Evolutionary conservation across 2,888 invertebrate genomes (phyloP), one percentile per base, ranked within the genome.

Genomic region (Dorcus hopei): DNA sequence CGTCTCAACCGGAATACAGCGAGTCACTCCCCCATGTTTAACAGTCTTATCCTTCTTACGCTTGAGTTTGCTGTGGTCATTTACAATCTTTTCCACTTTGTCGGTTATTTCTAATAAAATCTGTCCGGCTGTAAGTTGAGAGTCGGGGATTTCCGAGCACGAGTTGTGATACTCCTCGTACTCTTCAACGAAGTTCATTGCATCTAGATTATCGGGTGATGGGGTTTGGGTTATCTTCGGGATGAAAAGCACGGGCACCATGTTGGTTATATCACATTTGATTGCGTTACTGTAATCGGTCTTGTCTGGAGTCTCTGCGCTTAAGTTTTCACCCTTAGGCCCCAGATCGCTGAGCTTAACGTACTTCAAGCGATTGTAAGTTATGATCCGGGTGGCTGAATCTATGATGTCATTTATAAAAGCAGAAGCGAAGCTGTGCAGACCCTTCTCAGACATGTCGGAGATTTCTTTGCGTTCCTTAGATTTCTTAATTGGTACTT

Each of bases 101-200:
- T 66, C 62, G 4, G 67, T 66, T 16, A 68, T 68, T 23, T 63
- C 59, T n/a, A 63, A 62, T 40, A 71, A 52, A 49, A 70, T 70
- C n/a, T 62, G 63, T 8, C 67, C 70, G 26, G 68, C 66, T 1
- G 71, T 71, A 39, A 72, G 54, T 49, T 72, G 70, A 1, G 76
- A 64, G 53, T 78, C 77, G 2, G 74, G 69, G 57, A 77, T 76
- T 59, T 79, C 79, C 48, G 74, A 73, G 57, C 78, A 77, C 9
- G 75, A 74, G 57, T 77, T 76, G 65, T 79, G 77, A 57, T 75
- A 78, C 65, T 78, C 78, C 56, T 79, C 79, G 58, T 78, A 78
- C 49, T 78, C 77, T 58, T 79, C 78, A 9, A 78, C 77, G 62
- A 78, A 79, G 60, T 74, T 78, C 56, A 70, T 72, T 6, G 77